phyloP scores from a whole-genome alignment of 1,140 invertebrate genomes.

The Lordiphosa stackelbergi region DNA sequence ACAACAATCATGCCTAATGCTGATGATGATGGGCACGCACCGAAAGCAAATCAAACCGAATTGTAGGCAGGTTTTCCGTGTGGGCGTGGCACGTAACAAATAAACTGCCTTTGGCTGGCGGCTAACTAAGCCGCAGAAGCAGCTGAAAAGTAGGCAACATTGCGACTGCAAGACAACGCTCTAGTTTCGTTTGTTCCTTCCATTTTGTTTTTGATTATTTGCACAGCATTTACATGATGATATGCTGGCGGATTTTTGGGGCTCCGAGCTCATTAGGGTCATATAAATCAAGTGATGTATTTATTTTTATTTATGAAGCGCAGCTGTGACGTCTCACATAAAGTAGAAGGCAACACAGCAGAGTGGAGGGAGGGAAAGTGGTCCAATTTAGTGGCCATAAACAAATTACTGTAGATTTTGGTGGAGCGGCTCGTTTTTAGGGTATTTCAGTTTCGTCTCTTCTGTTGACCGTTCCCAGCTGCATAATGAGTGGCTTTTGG shows the following conservation, averaged over 20 bases:
- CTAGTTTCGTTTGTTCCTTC: conserved; percentile 29
- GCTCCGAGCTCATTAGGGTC: conserved; percentile 59
- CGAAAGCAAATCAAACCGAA: conserved; percentile 61
- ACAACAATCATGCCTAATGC: conserved; percentile 63
- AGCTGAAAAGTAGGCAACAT: conserved; percentile 49
- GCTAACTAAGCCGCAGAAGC: conserved; percentile 18
- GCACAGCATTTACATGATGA: conserved; percentile 48
- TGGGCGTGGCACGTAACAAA: conserved; percentile 31
- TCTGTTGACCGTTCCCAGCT: conserved; percentile 2
- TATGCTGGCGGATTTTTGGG: conserved; percentile 22
- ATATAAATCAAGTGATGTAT: conserved; percentile 64
- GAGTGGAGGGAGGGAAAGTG: not conserved
- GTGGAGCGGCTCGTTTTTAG: conserved; percentile 2
- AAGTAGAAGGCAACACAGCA: conserved; percentile 9
- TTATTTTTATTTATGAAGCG: conserved; percentile 67
- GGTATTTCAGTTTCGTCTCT: too few relatives aligned
- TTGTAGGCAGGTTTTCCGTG: conserved; percentile 10
- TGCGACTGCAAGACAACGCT: conserved; percentile 36
- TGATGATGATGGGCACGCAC: conserved; percentile 72
- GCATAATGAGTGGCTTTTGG: conserved; percentile 44
- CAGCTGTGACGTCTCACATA: conserved; percentile 61
- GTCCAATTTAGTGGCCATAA: conserved; percentile 45
- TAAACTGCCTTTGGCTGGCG: conserved; percentile 32
- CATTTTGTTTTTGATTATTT: conserved; percentile 44
- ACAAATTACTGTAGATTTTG: conserved; percentile 41